phyloP scores from a whole-genome alignment of 2,888 invertebrate species.

The Microdon myrmicae region DNA sequence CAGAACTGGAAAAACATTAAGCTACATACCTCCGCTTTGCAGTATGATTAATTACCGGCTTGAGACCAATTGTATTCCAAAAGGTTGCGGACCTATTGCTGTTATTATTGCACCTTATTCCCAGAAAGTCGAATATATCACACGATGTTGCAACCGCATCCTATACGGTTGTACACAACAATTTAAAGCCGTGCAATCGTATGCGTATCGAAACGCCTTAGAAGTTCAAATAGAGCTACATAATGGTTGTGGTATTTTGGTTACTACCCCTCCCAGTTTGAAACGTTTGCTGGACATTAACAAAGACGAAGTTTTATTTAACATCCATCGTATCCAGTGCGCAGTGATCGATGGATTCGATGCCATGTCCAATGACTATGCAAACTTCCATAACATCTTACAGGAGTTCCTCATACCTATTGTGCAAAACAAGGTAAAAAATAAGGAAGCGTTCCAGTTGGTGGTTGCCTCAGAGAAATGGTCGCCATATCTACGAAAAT shows the following conservation, averaged over 20 bases:
- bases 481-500: conserved; percentile 67
- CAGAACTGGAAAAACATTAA: conserved; percentile 76
- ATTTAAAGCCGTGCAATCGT: conserved; percentile 67
- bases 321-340: conserved; percentile 73
- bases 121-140: conserved; percentile 69
- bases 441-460: conserved; percentile 68
- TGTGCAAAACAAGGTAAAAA: conserved; percentile 44
- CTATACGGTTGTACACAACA: conserved; percentile 61
- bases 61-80: conserved; percentile 54
- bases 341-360: conserved; percentile 80
- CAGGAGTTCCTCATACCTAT: conserved; percentile 26
- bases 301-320: conserved; percentile 67
- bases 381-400: conserved; percentile 44
- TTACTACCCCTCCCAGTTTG: conserved; percentile 75
- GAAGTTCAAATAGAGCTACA: conserved; percentile 64
- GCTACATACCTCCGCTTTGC: conserved; percentile 76
- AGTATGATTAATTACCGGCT: conserved; percentile 68
- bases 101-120: conserved; percentile 75
- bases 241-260: conserved; percentile 77
- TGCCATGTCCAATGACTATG: conserved; percentile 66
- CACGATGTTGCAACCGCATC: conserved; percentile 66
- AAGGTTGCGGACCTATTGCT: conserved; percentile 72
- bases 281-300: conserved; percentile 67
- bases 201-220: conserved; percentile 54
- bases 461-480: conserved; percentile 69